Percentiles rank a stretch among this genome's conserved stretches.
Evolutionary conservation across 1,140 invertebrate species (phyloP).

Genomic region (Orussus abietinus): DNA sequence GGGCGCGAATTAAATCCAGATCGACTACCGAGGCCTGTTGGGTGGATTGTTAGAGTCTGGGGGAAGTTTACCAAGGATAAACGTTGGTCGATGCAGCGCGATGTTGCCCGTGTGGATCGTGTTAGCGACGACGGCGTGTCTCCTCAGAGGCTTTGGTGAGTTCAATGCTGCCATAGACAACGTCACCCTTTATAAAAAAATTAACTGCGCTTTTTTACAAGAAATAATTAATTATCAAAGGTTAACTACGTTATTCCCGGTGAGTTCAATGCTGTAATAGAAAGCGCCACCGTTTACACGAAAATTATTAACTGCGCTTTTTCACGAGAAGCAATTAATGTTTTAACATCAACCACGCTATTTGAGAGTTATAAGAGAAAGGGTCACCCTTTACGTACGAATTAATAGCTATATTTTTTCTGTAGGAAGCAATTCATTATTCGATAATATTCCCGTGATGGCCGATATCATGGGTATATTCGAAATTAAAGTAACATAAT

Average conservation of each 20-base stretch:
- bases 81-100: conserved; percentile 26
- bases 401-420: no score
- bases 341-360: no score
- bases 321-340: conserved; percentile 3
- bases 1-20: no score
- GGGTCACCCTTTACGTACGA: no score
- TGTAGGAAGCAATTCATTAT: no score
- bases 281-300: background rate
- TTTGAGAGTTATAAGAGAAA: no score
- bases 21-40: no score
- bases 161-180: no score
- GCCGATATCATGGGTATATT: no score
- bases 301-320: conserved; percentile 6
- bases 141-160: conserved; percentile 30
- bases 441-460: no score
- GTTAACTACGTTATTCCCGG: conserved; percentile 10
- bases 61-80: conserved; percentile 5
- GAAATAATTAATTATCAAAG: conserved; percentile 17
- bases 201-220: conserved; percentile 13
- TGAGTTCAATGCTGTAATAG: conserved; percentile 7
- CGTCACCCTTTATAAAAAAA: no score
- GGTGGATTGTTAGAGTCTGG: background rate
- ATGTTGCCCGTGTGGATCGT: conserved; percentile 37
- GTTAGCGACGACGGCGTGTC: conserved; percentile 23
- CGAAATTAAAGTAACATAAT: no score